A percentile compares a stretch with the other conserved stretches of the same genome.
phyloP scores from a whole-genome alignment of 1,140 invertebrate genomes.

The Diachasma alloeum region DNA sequence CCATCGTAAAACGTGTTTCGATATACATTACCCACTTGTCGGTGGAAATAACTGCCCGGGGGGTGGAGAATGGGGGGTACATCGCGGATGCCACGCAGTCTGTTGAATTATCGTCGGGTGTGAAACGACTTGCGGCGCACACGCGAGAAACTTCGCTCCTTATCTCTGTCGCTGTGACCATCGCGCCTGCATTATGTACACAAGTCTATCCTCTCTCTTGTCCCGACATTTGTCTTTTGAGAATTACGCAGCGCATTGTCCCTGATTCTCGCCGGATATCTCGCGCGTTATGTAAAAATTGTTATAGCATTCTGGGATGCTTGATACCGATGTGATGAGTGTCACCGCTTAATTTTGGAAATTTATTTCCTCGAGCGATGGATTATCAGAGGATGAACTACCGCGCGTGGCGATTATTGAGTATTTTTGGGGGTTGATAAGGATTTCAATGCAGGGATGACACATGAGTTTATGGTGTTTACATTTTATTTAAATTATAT shows the following conservation, averaged over 20 bases:
- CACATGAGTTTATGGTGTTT: too few species aligned
- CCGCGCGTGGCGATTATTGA: too few species aligned
- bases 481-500: too few species aligned
- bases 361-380: neutral
- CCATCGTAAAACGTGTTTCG: neutral
- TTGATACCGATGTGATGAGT: neutral
- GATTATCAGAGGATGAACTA: neutral
- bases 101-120: constrained; percentile 38
- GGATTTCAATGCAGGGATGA: too few species aligned
- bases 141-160: too few species aligned
- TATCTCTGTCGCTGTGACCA: too few species aligned
- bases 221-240: neutral
- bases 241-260: neutral
- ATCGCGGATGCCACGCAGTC: constrained; percentile 46
- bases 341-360: neutral
- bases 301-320: neutral
- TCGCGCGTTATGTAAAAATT: neutral
- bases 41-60: neutral
- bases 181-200: too few species aligned
- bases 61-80: neutral
- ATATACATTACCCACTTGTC: neutral
- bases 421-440: too few species aligned
- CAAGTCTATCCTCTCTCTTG: neutral
- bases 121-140: too few species aligned
- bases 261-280: neutral